A percentile compares a stretch with the other conserved stretches of the same genome.
Evolutionary conservation across 2,113 vertebrate genomes (phyloP).

Genomic region (Leptobrachium leishanense): DNA sequence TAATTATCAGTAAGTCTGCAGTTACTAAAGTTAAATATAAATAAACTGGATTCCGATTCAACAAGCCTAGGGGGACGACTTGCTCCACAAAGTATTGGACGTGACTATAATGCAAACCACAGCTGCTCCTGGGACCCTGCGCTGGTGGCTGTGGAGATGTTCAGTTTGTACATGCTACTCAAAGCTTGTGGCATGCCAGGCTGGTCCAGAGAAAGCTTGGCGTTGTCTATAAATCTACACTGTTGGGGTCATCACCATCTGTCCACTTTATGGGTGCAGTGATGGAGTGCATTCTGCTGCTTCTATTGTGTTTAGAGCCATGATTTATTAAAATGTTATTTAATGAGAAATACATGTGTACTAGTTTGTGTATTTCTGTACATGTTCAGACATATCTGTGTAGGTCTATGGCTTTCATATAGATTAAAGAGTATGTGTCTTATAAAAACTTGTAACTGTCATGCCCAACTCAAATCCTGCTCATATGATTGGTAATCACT

Average conservation of each 20-base stretch:
- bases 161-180: constrained; percentile 2
- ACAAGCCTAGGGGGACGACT: neutral
- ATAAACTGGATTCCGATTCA: neutral
- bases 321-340: neutral
- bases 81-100: neutral
- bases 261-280: constrained; percentile 12
- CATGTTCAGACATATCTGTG: too few relatives aligned
- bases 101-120: neutral
- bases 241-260: constrained; percentile 18
- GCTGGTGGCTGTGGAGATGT: constrained; percentile 10
- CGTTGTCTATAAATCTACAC: constrained; percentile 9
- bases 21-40: neutral
- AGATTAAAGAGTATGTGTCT: too few relatives aligned
- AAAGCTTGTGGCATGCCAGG: constrained; percentile 20
- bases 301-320: neutral
- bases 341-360: too few relatives aligned
- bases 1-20: neutral
- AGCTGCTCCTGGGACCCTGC: constrained; percentile 11
- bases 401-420: too few relatives aligned
- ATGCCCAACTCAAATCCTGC: too few relatives aligned
- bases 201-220: constrained; percentile 10
- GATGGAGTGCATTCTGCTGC: neutral
- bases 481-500: too few relatives aligned
- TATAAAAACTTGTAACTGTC: too few relatives aligned
- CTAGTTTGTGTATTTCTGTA: too few relatives aligned